phyloP scores from a whole-genome alignment of 2,797 vertebrate genomes.

The Fringilla coelebs region DNA sequence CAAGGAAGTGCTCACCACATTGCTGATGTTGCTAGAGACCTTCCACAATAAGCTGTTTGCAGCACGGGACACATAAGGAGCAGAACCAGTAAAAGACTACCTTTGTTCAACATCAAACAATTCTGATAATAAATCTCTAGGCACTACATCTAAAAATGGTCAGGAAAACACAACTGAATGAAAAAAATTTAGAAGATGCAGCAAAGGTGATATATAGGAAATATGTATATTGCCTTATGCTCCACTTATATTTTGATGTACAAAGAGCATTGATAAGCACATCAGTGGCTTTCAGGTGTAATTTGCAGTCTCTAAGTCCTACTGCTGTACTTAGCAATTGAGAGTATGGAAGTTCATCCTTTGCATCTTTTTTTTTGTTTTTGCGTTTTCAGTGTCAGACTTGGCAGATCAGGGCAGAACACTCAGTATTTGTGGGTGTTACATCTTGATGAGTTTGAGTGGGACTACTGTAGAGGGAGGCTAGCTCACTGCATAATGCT shows the following conservation, averaged over 20 bases:
- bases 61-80: neutral
- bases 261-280: neutral
- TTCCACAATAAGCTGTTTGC: neutral
- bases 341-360: neutral
- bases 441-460: constrained; percentile 8
- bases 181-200: neutral
- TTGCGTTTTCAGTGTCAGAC: neutral
- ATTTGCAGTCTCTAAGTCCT: neutral
- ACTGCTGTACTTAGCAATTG: neutral
- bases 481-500: neutral
- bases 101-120: neutral
- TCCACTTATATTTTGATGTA: neutral
- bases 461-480: neutral
- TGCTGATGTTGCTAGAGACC: neutral
- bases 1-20: neutral
- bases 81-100: neutral
- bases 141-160: neutral
- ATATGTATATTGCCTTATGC: neutral
- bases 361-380: neutral
- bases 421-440: neutral
- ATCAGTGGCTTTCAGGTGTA: neutral
- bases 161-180: neutral
- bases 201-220: neutral
- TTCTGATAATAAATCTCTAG: neutral
- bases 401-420: neutral